Evolutionary conservation across 1,140 invertebrate genomes (phyloP).

Genomic region (Drosophila orena): DNA sequence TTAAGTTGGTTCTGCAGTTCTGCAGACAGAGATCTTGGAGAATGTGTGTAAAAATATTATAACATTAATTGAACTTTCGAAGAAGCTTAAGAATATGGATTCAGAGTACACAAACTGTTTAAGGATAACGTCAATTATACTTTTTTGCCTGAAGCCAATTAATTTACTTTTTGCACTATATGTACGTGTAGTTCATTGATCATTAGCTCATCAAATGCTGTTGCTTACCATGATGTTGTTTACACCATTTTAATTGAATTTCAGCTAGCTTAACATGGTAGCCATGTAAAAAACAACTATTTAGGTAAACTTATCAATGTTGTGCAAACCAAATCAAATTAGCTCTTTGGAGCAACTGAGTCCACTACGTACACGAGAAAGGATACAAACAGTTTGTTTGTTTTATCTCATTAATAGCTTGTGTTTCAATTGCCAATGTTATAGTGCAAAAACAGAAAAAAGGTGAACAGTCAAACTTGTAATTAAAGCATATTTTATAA

Average conservation of each 20-base stretch:
- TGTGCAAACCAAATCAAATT: conserved; percentile 50
- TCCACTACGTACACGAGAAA: neutral
- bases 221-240: conserved; percentile 38
- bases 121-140: neutral
- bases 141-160: conserved; percentile 10
- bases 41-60: conserved; percentile 16
- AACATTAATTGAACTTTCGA: neutral
- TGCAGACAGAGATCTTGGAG: neutral
- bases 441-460: too few species aligned
- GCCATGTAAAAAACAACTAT: conserved; percentile 41
- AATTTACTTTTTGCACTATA: neutral
- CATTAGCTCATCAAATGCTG: conserved; percentile 7
- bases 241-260: conserved; percentile 61
- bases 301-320: conserved; percentile 22
- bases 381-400: neutral
- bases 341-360: neutral
- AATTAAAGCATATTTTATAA: too few species aligned
- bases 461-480: too few species aligned
- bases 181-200: conserved; percentile 25
- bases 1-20: conserved; percentile 32
- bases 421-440: too few species aligned
- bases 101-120: neutral
- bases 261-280: conserved; percentile 18
- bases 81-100: too few species aligned
- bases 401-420: neutral